A percentile compares a stretch with the other conserved stretches of the same genome.
These are phyloP conservation scores for Pheosia gnoma DNA, from an alignment of 2,888 invertebrate species.

Conservation along the genomic window DNA sequence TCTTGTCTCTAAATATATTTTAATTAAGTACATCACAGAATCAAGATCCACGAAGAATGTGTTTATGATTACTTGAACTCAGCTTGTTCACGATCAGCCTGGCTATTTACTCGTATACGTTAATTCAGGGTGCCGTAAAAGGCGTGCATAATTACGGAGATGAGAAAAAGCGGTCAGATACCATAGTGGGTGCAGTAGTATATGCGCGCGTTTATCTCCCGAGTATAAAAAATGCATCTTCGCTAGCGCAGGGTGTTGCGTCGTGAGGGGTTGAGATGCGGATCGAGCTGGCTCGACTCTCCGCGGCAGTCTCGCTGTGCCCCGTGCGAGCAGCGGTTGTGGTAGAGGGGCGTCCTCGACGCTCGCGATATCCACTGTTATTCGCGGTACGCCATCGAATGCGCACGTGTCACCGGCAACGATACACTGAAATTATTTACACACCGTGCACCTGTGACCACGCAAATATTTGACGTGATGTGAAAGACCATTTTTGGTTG, in stretches of 20 bases:
- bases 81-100: constrained; percentile 52
- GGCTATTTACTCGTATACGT: constrained; percentile 54
- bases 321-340: constrained; percentile 74
- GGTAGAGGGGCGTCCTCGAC: constrained; percentile 55
- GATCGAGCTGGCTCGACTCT: constrained; percentile 33
- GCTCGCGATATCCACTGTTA: constrained; percentile 60
- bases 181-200: constrained; percentile 50
- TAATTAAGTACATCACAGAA: background rate
- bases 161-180: constrained; percentile 70
- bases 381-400: constrained; percentile 73
- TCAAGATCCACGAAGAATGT: background rate
- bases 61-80: constrained; percentile 28
- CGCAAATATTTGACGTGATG: constrained; percentile 76
- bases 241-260: constrained; percentile 51
- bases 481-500: constrained; percentile 71
- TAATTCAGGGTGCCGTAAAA: constrained; percentile 70
- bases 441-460: constrained; percentile 74
- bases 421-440: constrained; percentile 58
- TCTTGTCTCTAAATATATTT: background rate
- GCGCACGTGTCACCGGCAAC: constrained; percentile 75
- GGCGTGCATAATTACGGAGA: constrained; percentile 73
- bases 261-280: constrained; percentile 61
- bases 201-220: constrained; percentile 47
- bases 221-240: constrained; percentile 51
- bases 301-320: constrained; percentile 75